A percentile compares a stretch with the other conserved stretches of the same genome.
Conservation (phyloP, 2,113 vertebrate genomes). For the Dicerorhinus sumatrensis region DNA sequence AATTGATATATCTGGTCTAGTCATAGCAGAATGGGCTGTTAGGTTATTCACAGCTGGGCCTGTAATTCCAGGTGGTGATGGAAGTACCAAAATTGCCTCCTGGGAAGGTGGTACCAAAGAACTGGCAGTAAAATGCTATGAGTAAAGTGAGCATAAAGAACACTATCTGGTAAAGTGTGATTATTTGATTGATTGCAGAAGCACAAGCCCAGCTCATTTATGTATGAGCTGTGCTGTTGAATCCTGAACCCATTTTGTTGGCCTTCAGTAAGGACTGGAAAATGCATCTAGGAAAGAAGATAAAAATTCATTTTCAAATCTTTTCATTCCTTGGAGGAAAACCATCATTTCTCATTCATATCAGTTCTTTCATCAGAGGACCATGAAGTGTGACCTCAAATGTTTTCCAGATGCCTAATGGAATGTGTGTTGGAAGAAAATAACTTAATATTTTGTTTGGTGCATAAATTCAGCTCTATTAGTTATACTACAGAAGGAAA, state of each 20-base stretch:
- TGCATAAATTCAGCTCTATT: constrained; percentile 33
- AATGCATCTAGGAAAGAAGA: constrained; percentile 26
- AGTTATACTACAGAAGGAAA: constrained; percentile 31
- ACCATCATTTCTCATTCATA: constrained; percentile 43
- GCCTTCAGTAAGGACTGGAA: background rate
- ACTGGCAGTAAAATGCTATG: background rate
- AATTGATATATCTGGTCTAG: background rate
- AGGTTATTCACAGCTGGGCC: background rate
- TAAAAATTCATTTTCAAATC: constrained; percentile 43
- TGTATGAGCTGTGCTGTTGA: background rate
- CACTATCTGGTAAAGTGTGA: background rate
- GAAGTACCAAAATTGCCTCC: background rate
- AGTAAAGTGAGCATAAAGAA: background rate
- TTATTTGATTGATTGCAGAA: background rate
- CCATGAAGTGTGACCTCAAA: constrained; percentile 47
- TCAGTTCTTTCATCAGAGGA: constrained; percentile 61
- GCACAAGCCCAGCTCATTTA: background rate
- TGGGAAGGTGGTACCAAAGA: background rate
- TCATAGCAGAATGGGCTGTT: background rate
- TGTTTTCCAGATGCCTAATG: constrained; percentile 63
- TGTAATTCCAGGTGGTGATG: background rate
- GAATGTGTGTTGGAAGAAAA: constrained; percentile 55
- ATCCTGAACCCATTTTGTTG: background rate
- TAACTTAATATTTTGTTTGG: constrained; percentile 46
- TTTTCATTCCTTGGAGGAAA: constrained; percentile 29